Evolutionary conservation across 1,140 invertebrate genomes (phyloP).

Genomic region (Neotoxoptera formosana): DNA sequence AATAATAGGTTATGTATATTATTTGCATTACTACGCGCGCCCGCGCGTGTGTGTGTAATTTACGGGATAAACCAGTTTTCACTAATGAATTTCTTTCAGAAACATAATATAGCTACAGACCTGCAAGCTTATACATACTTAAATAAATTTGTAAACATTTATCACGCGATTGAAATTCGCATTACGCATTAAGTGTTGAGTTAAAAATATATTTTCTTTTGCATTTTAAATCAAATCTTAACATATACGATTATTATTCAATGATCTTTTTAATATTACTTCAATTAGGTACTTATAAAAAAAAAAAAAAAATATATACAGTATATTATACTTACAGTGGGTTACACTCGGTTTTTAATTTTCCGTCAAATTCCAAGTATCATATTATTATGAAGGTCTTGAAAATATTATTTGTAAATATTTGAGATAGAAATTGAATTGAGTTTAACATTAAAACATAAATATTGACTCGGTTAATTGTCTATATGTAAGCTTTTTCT

Average conservation of each 20-base stretch:
- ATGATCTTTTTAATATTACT: background rate
- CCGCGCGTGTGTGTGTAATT: too few relatives aligned
- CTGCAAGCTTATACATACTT: background rate
- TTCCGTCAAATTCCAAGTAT: background rate
- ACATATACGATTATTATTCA: too few relatives aligned
- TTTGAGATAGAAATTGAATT: background rate
- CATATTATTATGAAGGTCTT: background rate
- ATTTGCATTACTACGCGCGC: constrained; percentile 20
- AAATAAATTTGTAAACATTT: background rate
- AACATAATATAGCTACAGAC: background rate
- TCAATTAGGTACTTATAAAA: background rate
- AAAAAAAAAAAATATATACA: background rate
- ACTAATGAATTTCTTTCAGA: constrained; percentile 14
- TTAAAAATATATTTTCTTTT: background rate
- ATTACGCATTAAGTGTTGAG: too few relatives aligned
- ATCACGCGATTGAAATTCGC: background rate
- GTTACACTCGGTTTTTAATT: background rate
- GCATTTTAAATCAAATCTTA: background rate
- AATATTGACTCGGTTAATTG: background rate
- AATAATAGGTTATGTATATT: constrained; percentile 8
- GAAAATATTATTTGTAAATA: background rate
- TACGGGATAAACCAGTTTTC: background rate
- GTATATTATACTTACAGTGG: background rate
- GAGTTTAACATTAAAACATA: background rate
- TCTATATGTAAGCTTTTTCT: background rate